Evolutionary conservation across 1,140 invertebrate species (phyloP).

Genomic region (Drosophila arawakana): DNA sequence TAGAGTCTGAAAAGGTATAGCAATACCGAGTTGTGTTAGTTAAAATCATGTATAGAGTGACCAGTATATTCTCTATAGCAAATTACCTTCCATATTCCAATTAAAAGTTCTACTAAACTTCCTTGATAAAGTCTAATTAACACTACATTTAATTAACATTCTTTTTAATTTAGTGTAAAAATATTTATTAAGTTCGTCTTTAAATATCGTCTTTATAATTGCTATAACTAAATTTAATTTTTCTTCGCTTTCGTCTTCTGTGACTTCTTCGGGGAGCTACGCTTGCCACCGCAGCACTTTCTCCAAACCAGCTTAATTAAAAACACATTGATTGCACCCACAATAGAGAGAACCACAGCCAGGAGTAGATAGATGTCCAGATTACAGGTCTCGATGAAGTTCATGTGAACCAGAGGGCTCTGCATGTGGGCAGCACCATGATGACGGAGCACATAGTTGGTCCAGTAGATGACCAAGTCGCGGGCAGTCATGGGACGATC

Average conservation of each 20-base stretch:
- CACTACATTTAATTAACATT: too few relatives aligned
- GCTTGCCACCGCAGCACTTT: slow-evolving; percentile 46
- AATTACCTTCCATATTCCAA: too few relatives aligned
- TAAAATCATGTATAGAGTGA: too few relatives aligned
- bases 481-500: slow-evolving; percentile 72
- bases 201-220: slow-evolving; percentile 13
- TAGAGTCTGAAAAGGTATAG: too few relatives aligned
- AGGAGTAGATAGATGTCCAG: slow-evolving; percentile 64
- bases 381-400: slow-evolving; percentile 47
- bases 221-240: slow-evolving; percentile 41
- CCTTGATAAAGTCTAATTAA: neutral
- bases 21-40: too few relatives aligned
- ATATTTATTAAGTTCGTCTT: slow-evolving; percentile 12
- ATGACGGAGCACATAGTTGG: slow-evolving; percentile 84
- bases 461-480: slow-evolving; percentile 75
- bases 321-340: slow-evolving; percentile 43
- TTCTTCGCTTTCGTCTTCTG: slow-evolving; percentile 65
- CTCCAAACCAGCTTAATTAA: slow-evolving; percentile 55
- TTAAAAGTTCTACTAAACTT: too few relatives aligned
- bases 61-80: too few relatives aligned
- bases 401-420: slow-evolving; percentile 79
- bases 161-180: neutral
- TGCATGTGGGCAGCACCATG: slow-evolving; percentile 85
- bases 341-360: slow-evolving; percentile 34
- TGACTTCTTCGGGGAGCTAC: slow-evolving; percentile 40